A percentile compares a stretch with the other conserved stretches of the same genome.
Conservation (phyloP, 2,113 vertebrate species). For the Empidonax traillii region DNA sequence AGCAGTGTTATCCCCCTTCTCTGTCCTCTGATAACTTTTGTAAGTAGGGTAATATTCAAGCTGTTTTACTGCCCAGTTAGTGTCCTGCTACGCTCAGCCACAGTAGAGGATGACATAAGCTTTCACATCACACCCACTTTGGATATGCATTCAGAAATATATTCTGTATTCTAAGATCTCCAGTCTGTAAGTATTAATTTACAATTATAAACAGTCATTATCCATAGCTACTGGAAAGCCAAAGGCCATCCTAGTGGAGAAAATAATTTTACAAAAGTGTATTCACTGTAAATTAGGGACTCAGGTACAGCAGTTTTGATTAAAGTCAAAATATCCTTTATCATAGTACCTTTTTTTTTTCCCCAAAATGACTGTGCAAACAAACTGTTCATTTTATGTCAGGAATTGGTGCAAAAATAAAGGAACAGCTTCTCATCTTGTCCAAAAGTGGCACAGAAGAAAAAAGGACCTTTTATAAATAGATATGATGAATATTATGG, state of each 20-base stretch:
- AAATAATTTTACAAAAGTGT: conserved; percentile 19
- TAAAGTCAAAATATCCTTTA: conserved; percentile 45
- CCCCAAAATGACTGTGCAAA: background rate
- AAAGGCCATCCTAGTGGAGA: background rate
- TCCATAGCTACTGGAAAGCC: background rate
- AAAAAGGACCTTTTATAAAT: background rate
- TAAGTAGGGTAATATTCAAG: background rate
- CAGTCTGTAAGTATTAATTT: background rate
- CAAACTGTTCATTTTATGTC: background rate
- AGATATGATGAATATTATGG: background rate
- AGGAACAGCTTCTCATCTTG: background rate
- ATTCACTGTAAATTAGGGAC: conserved; percentile 1
- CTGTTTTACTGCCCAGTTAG: background rate
- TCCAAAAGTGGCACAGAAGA: background rate
- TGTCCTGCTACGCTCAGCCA: background rate
- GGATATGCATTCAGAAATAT: background rate
- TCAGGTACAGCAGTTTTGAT: background rate
- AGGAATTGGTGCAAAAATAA: background rate
- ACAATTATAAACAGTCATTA: background rate
- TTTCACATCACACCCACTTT: background rate
- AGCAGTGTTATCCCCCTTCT: background rate
- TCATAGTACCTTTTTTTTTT: background rate
- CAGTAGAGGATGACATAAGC: background rate
- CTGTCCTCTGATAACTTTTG: background rate
- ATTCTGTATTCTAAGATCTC: background rate